Conservation (phyloP, 2,888 invertebrate genomes). For the Patella caerulea region DNA sequence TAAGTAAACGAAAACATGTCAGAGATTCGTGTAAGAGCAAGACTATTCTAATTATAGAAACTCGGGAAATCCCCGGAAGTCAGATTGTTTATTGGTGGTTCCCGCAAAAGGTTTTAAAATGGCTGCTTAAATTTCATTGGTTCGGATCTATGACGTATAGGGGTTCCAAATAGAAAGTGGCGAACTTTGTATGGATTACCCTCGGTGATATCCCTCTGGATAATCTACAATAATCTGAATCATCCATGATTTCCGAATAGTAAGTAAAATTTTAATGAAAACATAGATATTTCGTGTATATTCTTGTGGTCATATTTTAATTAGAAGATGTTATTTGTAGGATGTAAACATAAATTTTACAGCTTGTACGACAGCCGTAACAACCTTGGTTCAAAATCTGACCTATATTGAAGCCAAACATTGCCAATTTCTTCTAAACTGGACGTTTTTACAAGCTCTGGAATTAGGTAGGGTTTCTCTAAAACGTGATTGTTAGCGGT, state of each 20-base stretch:
- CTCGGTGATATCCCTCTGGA: conserved; percentile 25
- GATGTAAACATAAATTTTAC: not conserved
- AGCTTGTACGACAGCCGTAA: not conserved
- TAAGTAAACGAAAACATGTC: not conserved
- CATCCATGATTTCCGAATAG: conserved; percentile 22
- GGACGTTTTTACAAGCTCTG: too few relatives aligned
- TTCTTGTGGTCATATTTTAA: not conserved
- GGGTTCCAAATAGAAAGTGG: conserved; percentile 32
- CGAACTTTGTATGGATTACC: conserved; percentile 33
- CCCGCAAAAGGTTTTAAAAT: conserved; percentile 34
- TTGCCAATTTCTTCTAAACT: not conserved
- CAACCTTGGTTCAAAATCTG: not conserved
- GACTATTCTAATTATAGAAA: conserved; percentile 8
- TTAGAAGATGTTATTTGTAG: not conserved
- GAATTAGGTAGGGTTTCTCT: too few relatives aligned
- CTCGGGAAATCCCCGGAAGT: conserved; percentile 19
- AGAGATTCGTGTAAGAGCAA: not conserved
- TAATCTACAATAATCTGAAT: conserved; percentile 28
- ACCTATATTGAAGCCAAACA: not conserved
- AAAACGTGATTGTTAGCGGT: too few relatives aligned
- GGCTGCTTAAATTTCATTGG: conserved; percentile 26
- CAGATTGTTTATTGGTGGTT: conserved; percentile 33
- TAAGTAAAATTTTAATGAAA: conserved; percentile 18
- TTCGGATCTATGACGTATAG: conserved; percentile 31
- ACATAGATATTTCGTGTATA: conserved; percentile 12